These are phyloP conservation scores for Zhengitettix transpicula DNA, from an alignment of 2,888 invertebrate species.

Conservation along the genomic window DNA sequence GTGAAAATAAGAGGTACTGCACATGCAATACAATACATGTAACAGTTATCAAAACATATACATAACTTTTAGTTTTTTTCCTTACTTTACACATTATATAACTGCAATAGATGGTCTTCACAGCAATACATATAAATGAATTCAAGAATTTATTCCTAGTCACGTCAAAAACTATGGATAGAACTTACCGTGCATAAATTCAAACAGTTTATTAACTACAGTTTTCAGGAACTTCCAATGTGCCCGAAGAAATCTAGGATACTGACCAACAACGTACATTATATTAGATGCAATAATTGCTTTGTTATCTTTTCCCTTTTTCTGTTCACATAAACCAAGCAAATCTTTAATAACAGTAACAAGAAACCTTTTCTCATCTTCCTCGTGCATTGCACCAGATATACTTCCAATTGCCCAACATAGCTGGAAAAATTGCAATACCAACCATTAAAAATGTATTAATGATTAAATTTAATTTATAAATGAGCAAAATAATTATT, in stretches of 20 bases:
- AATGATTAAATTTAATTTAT: neutral
- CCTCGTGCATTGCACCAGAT: constrained; percentile 97
- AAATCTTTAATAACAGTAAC: constrained; percentile 98
- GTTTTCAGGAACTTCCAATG: constrained; percentile 99
- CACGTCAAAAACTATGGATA: neutral
- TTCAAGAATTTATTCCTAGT: neutral
- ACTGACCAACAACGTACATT: constrained; percentile 99
- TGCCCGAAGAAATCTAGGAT: constrained; percentile 93
- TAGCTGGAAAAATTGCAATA: constrained; percentile 30
- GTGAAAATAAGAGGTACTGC: too few species aligned
- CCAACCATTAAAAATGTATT: neutral
- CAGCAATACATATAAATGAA: neutral
- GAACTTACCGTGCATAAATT: constrained; percentile 84
- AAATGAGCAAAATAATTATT: neutral
- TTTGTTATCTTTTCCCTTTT: constrained; percentile 97
- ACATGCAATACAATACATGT: too few species aligned
- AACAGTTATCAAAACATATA: too few species aligned
- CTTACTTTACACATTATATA: too few species aligned
- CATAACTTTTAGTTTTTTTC: too few species aligned
- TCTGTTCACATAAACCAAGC: constrained; percentile 93
- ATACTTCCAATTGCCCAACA: constrained; percentile 99
- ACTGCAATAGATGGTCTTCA: too few species aligned
- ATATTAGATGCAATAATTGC: constrained; percentile 99
- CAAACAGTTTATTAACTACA: constrained; percentile 98
- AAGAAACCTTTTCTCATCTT: constrained; percentile 96